Percentiles rank a stretch among this genome's conserved stretches.
Conservation (phyloP, 2,113 vertebrate species). For the Anarrhichthys ocellatus region DNA sequence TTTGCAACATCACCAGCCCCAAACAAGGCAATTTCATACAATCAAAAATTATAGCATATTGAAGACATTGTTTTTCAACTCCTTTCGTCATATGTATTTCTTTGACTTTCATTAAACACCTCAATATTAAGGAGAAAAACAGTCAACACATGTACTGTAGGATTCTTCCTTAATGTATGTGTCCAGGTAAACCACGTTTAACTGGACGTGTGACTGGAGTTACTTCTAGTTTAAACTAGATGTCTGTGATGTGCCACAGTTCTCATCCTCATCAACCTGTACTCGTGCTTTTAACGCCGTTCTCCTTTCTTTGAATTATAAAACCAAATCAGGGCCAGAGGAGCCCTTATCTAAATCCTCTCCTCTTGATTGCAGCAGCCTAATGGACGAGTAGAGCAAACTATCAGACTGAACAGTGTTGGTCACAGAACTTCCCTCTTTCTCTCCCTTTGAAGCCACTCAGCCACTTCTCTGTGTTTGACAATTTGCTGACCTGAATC, state of each 20-base stretch:
- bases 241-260: not conserved
- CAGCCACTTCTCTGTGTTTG: slow-evolving; percentile 5
- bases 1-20: too few relatives aligned
- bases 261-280: slow-evolving; percentile 35
- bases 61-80: not conserved
- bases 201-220: not conserved
- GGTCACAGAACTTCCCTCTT: slow-evolving; percentile 10
- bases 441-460: slow-evolving; percentile 15
- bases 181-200: not conserved
- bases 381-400: slow-evolving; percentile 15
- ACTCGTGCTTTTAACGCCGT: slow-evolving; percentile 5
- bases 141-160: not conserved
- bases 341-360: slow-evolving; percentile 61
- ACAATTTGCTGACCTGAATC: slow-evolving; percentile 55
- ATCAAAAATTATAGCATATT: not conserved
- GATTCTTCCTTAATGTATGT: not conserved
- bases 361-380: slow-evolving; percentile 56
- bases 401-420: slow-evolving; percentile 24
- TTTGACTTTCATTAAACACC: not conserved
- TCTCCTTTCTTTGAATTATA: slow-evolving; percentile 48
- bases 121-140: not conserved
- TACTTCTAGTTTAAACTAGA: not conserved
- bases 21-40: not conserved
- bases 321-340: slow-evolving; percentile 62
- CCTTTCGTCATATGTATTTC: not conserved